Conservation (phyloP, 2,113 vertebrate genomes). For the Entomyzon cyanotis region DNA sequence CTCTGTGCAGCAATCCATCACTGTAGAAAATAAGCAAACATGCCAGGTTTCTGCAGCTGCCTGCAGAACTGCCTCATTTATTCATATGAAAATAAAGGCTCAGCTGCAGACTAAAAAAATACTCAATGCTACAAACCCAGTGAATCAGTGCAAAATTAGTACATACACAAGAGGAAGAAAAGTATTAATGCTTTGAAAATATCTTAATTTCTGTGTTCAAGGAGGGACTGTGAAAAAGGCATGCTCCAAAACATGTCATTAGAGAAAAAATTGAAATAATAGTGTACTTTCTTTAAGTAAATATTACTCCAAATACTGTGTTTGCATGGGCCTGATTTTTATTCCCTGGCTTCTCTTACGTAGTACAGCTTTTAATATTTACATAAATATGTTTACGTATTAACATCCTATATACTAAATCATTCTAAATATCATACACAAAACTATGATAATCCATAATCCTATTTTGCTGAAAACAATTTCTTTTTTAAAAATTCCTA, state of each 20-base stretch:
- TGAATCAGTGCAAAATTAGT: not conserved
- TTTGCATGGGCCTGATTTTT: not conserved
- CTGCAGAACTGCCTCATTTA: not conserved
- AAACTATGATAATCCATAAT: not conserved
- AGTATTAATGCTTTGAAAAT: not conserved
- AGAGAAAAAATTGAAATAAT: not conserved
- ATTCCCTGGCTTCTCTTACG: not conserved
- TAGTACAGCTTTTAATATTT: not conserved
- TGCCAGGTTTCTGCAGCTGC: not conserved
- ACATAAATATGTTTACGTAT: not conserved
- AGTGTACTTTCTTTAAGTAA: not conserved
- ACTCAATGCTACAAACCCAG: not conserved
- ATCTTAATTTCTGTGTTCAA: not conserved
- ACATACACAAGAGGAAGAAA: not conserved
- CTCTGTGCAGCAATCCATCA: not conserved
- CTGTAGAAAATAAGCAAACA: not conserved
- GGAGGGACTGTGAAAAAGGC: not conserved
- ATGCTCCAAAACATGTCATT: not conserved
- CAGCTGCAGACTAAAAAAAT: not conserved
- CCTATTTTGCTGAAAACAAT: not conserved
- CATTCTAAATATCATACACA: not conserved
- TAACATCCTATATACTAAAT: not conserved
- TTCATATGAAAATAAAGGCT: not conserved
- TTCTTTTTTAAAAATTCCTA: not conserved
- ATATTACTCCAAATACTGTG: not conserved